Conservation (phyloP, 2,113 vertebrate species). For the Nothobranchius furzeri region DNA sequence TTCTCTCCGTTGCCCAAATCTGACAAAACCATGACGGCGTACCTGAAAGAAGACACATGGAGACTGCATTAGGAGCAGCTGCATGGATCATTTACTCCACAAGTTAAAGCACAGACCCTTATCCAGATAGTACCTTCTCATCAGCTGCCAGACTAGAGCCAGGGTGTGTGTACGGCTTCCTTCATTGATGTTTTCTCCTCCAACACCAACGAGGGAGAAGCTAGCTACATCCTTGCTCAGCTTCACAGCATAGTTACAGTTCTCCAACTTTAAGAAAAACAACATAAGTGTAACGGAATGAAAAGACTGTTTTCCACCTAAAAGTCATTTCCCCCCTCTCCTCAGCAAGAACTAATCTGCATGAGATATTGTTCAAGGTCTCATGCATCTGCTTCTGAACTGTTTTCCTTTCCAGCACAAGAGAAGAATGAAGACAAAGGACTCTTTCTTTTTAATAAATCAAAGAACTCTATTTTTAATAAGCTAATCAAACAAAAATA, state of each 20-base stretch:
- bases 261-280: slow-evolving; percentile 85
- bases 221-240: slow-evolving; percentile 87
- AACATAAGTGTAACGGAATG: background rate
- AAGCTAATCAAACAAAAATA: too few relatives aligned
- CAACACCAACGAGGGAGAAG: slow-evolving; percentile 96
- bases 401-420: too few relatives aligned
- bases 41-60: slow-evolving; percentile 73
- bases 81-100: background rate
- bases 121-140: slow-evolving; percentile 85
- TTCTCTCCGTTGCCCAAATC: slow-evolving; percentile 92
- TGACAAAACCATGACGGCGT: slow-evolving; percentile 90
- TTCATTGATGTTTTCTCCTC: slow-evolving; percentile 90
- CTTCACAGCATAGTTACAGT: slow-evolving; percentile 95
- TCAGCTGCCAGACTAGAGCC: slow-evolving; percentile 95
- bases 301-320: too few relatives aligned
- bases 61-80: background rate
- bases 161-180: slow-evolving; percentile 90
- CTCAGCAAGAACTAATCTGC: too few relatives aligned
- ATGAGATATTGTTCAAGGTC: too few relatives aligned
- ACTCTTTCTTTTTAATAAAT: too few relatives aligned
- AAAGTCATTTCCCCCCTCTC: too few relatives aligned
- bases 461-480: too few relatives aligned
- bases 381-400: too few relatives aligned
- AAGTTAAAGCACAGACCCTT: background rate
- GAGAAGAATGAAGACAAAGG: too few relatives aligned